These are phyloP conservation scores for Hydropsyche tenuis DNA, from an alignment of 1,140 invertebrate species.

Conservation along the genomic window DNA sequence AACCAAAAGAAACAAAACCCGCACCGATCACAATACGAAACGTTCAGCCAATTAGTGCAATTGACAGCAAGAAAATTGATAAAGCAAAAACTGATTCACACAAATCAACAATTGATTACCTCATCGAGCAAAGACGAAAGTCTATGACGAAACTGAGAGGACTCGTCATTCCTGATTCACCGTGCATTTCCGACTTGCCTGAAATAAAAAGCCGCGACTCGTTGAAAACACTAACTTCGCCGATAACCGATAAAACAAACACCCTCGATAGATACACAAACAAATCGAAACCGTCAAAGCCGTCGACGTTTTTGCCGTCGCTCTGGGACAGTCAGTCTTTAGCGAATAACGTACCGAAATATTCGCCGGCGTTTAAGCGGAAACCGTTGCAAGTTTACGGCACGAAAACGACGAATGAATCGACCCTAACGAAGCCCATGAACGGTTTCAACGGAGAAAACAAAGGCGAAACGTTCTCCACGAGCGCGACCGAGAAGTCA, in stretches of 20 bases:
- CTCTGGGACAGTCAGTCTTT: conserved; percentile 64
- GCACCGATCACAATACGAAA: not conserved
- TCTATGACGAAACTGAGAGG: conserved; percentile 84
- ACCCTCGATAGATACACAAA: conserved; percentile 53
- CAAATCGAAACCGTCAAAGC: conserved; percentile 40
- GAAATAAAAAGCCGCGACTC: conserved; percentile 77
- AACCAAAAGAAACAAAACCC: conserved; percentile 32
- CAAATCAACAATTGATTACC: conserved; percentile 66
- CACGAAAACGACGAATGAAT: conserved; percentile 41
- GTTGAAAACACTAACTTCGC: conserved; percentile 41
- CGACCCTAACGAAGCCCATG: conserved; percentile 22
- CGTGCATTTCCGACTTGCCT: conserved; percentile 67
- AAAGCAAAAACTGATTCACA: conserved; percentile 58
- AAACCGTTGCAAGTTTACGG: conserved; percentile 74
- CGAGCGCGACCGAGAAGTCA: conserved; percentile 44
- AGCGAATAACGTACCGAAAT: conserved; percentile 72
- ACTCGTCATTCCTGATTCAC: conserved; percentile 82
- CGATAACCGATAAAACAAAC: conserved; percentile 49
- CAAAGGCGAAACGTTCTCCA: conserved; percentile 38
- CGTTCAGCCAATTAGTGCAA: not conserved
- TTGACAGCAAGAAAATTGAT: conserved; percentile 54
- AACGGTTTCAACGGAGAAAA: conserved; percentile 11
- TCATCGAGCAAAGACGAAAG: conserved; percentile 80
- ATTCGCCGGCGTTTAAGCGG: conserved; percentile 83
- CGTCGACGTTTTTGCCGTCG: conserved; percentile 39